Evolutionary conservation across 2,888 invertebrate species (phyloP).

Genomic region (Neocrepidodera transversa): DNA sequence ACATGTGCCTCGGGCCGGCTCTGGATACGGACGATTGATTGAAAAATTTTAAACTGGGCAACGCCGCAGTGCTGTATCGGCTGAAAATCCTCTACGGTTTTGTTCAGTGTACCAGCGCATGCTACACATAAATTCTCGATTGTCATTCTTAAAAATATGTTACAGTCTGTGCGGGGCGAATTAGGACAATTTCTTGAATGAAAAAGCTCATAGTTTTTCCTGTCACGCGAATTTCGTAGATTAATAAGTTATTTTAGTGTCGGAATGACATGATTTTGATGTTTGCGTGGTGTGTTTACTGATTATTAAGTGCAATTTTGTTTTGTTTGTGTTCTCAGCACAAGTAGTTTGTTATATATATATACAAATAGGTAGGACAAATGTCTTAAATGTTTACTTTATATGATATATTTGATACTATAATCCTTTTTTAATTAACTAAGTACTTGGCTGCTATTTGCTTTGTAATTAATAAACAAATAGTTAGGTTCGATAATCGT

Average conservation of each 20-base stretch:
- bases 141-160: neutral
- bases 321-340: neutral
- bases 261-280: neutral
- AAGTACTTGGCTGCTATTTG: too few species aligned
- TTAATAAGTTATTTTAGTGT: neutral
- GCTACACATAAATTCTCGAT: neutral
- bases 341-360: neutral
- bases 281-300: neutral
- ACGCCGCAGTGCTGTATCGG: conserved; percentile 4
- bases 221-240: neutral
- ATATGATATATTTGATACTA: too few species aligned
- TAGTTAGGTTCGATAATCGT: too few species aligned
- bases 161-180: neutral
- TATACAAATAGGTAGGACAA: neutral
- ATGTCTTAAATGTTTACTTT: too few species aligned
- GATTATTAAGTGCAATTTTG: neutral
- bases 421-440: too few species aligned
- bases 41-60: too few species aligned
- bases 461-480: too few species aligned
- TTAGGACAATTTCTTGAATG: conserved; percentile 17
- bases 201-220: neutral
- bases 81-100: neutral
- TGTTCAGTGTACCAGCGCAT: neutral
- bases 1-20: too few species aligned
- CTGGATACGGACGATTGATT: too few species aligned